Percentiles rank a stretch among this genome's conserved stretches.
Evolutionary conservation across 1,140 invertebrate species (phyloP).

Genomic region (Drosophila sp.): DNA sequence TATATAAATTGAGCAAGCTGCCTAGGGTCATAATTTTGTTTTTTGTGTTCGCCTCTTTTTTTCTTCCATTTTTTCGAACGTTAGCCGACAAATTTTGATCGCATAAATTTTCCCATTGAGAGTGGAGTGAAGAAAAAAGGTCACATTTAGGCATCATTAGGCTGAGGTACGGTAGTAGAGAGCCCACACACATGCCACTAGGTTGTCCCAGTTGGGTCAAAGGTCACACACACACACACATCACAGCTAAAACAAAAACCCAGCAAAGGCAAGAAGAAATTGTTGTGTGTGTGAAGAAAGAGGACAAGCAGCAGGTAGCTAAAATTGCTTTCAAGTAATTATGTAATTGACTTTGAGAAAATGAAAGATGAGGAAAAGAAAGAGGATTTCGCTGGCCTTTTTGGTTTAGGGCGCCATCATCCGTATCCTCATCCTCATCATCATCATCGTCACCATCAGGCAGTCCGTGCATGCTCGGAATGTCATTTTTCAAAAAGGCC

Average conservation of each 20-base stretch:
- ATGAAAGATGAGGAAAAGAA: neutral
- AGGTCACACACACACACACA: constrained; percentile 13
- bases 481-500: constrained; percentile 64
- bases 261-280: neutral
- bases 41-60: constrained; percentile 31
- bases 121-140: constrained; percentile 46
- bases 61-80: neutral
- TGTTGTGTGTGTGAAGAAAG: too few relatives aligned
- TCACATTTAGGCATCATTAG: constrained; percentile 72
- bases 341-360: constrained; percentile 67
- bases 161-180: constrained; percentile 45
- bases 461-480: constrained; percentile 37
- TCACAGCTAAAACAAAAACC: constrained; percentile 35
- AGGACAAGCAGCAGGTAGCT: constrained; percentile 30
- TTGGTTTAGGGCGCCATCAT: constrained; percentile 27
- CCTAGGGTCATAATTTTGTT: constrained; percentile 41
- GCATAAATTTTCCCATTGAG: constrained; percentile 70
- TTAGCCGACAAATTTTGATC: constrained; percentile 29
- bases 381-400: constrained; percentile 33
- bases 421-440: constrained; percentile 4
- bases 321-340: constrained; percentile 73
- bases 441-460: constrained; percentile 25
- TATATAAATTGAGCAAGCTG: constrained; percentile 18
- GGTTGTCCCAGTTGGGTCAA: constrained; percentile 9
- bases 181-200: constrained; percentile 40